A percentile compares a stretch with the other conserved stretches of the same genome.
These are phyloP conservation scores for Todiramphus saurophagus DNA, from an alignment of 2,113 vertebrate species.

Conservation along the genomic window DNA sequence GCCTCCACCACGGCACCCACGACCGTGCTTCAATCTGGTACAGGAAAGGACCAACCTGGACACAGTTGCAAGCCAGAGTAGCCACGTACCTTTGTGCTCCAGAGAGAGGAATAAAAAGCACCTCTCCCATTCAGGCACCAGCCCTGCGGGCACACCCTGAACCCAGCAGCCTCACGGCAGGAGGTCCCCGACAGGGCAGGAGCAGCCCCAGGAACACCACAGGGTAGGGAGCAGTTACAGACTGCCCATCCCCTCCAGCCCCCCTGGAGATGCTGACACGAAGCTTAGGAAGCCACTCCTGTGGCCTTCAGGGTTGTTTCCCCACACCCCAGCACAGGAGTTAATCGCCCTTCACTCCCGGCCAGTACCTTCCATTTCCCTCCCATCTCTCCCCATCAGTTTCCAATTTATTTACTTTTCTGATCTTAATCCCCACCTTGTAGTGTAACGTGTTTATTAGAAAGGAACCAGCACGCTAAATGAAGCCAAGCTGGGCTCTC, in stretches of 20 bases:
- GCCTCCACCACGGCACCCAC: accelerated
- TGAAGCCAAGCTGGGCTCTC: constrained; percentile 58
- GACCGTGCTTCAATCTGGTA: neutral
- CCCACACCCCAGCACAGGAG: neutral
- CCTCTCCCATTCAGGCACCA: accelerated
- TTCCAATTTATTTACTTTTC: constrained; percentile 35
- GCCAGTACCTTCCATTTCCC: neutral
- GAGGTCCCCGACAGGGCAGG: neutral
- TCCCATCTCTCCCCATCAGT: constrained; percentile 45
- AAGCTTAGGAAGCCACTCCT: neutral
- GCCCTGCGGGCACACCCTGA: neutral
- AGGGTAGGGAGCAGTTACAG: neutral
- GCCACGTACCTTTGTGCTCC: neutral
- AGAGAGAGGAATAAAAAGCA: neutral
- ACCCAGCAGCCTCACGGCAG: accelerated
- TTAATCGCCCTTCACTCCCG: neutral
- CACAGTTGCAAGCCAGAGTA: accelerated
- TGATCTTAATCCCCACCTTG: constrained; percentile 67
- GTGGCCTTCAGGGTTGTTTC: neutral
- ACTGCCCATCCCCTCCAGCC: neutral
- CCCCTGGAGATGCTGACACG: neutral
- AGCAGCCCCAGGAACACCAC: neutral
- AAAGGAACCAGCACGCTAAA: constrained; percentile 29
- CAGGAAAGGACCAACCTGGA: accelerated
- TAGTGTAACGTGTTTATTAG: constrained; percentile 73